phyloP scores from a whole-genome alignment of 2,888 invertebrate genomes.

The Tholera decimalis region DNA sequence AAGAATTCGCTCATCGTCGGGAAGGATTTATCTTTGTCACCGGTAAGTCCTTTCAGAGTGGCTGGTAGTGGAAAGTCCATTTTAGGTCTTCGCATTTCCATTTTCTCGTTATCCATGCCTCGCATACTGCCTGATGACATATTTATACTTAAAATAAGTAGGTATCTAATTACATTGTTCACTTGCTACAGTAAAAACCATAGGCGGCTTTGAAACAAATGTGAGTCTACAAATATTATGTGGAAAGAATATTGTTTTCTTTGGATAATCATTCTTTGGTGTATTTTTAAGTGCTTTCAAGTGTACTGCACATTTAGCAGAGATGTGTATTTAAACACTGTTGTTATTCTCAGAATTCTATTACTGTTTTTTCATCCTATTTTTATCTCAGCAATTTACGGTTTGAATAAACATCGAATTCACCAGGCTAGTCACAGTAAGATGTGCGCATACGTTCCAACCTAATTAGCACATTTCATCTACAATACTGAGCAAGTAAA shows the following conservation, averaged over 20 bases:
- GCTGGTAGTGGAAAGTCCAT: constrained; percentile 85
- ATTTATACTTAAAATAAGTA: constrained; percentile 31
- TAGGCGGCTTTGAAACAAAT: constrained; percentile 8
- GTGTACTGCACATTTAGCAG: neutral
- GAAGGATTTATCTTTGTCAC: constrained; percentile 79
- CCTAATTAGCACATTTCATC: neutral
- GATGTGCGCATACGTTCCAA: neutral
- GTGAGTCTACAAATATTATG: neutral
- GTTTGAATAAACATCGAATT: neutral
- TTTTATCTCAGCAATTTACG: constrained; percentile 1
- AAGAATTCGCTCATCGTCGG: constrained; percentile 91
- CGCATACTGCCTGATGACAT: constrained; percentile 78
- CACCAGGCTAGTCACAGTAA: neutral
- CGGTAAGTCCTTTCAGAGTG: constrained; percentile 78
- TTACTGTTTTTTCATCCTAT: neutral
- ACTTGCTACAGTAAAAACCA: constrained; percentile 7
- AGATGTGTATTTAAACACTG: neutral
- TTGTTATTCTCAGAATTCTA: constrained; percentile 3
- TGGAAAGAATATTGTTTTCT: neutral
- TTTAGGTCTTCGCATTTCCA: constrained; percentile 83
- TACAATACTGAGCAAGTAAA: no score
- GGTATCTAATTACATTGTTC: neutral
- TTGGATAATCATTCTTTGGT: neutral
- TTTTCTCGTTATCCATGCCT: constrained; percentile 79
- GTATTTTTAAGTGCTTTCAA: constrained; percentile 13